Conservation (phyloP, 2,113 vertebrate genomes). For the Montifringilla adamsi region DNA sequence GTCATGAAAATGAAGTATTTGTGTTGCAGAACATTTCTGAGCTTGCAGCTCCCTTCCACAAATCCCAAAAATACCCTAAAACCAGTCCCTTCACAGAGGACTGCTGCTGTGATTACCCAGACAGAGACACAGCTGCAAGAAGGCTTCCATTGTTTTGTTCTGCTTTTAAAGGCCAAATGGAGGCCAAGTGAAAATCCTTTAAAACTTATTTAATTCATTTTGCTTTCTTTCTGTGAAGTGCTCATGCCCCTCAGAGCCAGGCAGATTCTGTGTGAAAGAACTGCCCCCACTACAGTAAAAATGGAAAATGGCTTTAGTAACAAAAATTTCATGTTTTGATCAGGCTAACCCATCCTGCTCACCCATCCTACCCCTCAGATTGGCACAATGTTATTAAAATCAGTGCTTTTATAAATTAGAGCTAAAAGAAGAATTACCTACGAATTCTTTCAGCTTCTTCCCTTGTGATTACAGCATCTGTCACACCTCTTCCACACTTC, state of each 20-base stretch:
- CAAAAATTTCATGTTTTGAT: background rate
- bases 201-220: background rate
- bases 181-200: background rate
- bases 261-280: background rate
- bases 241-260: background rate
- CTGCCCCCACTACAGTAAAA: background rate
- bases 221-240: background rate
- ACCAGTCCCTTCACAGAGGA: background rate
- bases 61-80: background rate
- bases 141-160: background rate
- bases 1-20: background rate
- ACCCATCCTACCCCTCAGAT: background rate
- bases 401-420: background rate
- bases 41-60: background rate
- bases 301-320: background rate
- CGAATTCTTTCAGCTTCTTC: slow-evolving; percentile 82
- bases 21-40: background rate
- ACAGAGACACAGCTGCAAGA: background rate
- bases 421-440: slow-evolving; percentile 56
- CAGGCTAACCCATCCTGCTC: background rate
- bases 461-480: slow-evolving; percentile 80
- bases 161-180: background rate
- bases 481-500: slow-evolving; percentile 87
- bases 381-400: background rate
- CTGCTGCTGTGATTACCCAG: background rate